Evolutionary conservation across 1,140 invertebrate genomes (phyloP).

Genomic region (Trinorchestia longiramus): DNA sequence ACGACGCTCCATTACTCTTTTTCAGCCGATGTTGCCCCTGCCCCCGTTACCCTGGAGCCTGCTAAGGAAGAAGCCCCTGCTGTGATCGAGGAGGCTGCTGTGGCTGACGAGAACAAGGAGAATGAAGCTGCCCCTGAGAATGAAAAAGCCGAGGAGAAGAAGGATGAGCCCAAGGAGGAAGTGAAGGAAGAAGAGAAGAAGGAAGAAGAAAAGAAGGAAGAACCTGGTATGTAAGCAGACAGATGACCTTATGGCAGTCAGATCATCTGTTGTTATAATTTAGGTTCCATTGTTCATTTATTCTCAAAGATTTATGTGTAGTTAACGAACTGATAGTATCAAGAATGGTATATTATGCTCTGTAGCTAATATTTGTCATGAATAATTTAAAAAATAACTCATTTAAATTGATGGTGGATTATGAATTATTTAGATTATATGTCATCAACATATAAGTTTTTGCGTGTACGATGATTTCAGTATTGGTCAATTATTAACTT

Average conservation of each 20-base stretch:
- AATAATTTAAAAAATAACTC: neutral
- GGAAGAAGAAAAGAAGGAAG: conserved; percentile 33
- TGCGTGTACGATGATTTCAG: neutral
- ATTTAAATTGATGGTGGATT: neutral
- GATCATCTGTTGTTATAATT: neutral
- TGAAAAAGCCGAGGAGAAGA: conserved; percentile 37
- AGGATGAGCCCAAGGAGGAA: conserved; percentile 23
- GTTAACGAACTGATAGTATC: neutral
- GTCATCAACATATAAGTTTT: neutral
- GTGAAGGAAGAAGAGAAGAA: conserved; percentile 11
- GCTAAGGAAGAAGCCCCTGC: conserved; percentile 16
- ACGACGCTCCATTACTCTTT: neutral
- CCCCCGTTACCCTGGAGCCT: conserved; percentile 44
- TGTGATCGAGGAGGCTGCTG: neutral
- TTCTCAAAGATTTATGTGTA: neutral
- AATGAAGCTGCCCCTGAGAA: conserved; percentile 30
- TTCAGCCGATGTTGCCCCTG: conserved; percentile 43
- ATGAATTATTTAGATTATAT: neutral
- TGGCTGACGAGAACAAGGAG: conserved; percentile 31
- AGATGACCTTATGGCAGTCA: neutral
- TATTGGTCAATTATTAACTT: neutral
- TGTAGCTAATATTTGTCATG: no score
- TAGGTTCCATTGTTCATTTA: neutral
- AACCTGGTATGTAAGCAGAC: neutral
- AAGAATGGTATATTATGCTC: no score